phyloP scores from a whole-genome alignment of 2,888 invertebrate species.

The Plutella xylostella region DNA sequence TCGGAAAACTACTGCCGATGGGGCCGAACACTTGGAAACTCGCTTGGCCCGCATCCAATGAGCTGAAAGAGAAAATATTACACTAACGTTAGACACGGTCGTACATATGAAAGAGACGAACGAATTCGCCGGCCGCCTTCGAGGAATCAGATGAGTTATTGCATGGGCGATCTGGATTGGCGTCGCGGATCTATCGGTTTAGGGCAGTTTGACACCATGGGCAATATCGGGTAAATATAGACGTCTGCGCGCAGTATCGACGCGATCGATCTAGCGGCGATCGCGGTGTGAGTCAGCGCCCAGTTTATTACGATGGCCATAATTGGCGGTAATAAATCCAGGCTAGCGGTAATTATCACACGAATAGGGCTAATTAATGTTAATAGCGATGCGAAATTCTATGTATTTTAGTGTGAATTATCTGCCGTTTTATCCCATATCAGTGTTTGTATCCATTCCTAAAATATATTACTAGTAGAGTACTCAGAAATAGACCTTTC shows the following conservation, averaged over 20 bases:
- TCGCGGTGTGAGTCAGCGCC: slow-evolving; percentile 21
- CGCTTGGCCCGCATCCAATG: slow-evolving; percentile 70
- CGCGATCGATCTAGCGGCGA: slow-evolving; percentile 28
- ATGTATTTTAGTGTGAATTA: no score
- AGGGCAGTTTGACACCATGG: slow-evolving; percentile 54
- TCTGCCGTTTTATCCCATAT: no score
- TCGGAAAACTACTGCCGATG: slow-evolving; percentile 67
- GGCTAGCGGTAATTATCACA: no score
- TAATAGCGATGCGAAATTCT: no score
- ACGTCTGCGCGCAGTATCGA: slow-evolving; percentile 30
- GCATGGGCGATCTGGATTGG: slow-evolving; percentile 57
- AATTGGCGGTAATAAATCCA: slow-evolving; percentile 4
- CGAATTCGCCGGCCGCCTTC: slow-evolving; percentile 47
- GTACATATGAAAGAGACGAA: slow-evolving; percentile 60
- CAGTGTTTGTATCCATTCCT: no score
- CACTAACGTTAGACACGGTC: slow-evolving; percentile 51
- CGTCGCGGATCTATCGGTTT: slow-evolving; percentile 52
- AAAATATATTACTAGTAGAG: no score
- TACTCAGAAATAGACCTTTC: no score
- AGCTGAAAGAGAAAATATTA: slow-evolving; percentile 69
- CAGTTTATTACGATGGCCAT: slow-evolving; percentile 2
- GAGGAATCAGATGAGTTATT: slow-evolving; percentile 62
- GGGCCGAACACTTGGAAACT: slow-evolving; percentile 64
- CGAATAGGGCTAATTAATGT: no score
- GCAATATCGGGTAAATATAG: slow-evolving; percentile 48